Evolutionary conservation across 2,797 vertebrate species (phyloP).

Genomic region (Pseudotriccus pelzelni): DNA sequence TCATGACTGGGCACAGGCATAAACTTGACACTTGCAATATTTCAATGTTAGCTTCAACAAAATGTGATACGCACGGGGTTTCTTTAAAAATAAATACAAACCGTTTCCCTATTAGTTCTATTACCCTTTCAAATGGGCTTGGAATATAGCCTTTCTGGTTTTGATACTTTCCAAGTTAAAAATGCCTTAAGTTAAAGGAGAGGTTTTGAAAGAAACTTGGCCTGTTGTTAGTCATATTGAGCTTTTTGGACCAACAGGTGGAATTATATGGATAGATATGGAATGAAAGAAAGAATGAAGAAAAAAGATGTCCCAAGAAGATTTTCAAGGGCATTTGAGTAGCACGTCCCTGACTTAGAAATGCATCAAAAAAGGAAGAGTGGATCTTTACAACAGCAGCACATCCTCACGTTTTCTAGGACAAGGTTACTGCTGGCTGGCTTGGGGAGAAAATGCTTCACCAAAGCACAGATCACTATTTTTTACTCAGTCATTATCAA

Average conservation of each 20-base stretch:
- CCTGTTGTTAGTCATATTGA: neutral
- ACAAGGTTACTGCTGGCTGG: neutral
- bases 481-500: neutral
- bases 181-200: neutral
- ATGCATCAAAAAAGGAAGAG: neutral
- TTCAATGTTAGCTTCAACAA: slow-evolving; percentile 15
- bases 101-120: neutral
- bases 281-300: neutral
- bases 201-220: neutral
- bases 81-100: slow-evolving; percentile 21
- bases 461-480: neutral
- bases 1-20: slow-evolving; percentile 3
- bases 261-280: neutral
- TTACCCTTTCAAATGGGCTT: neutral
- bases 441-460: neutral
- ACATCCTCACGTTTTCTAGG: neutral
- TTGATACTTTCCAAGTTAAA: neutral
- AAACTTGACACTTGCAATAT: slow-evolving; percentile 9
- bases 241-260: neutral
- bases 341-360: slow-evolving; percentile 9
- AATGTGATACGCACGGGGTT: neutral
- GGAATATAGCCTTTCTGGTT: neutral
- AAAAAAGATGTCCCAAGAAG: neutral
- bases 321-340: slow-evolving; percentile 13
- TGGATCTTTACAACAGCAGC: neutral